A percentile compares a stretch with the other conserved stretches of the same genome.
phyloP scores from a whole-genome alignment of 2,888 invertebrate species.

The Drosophila prolongata region DNA sequence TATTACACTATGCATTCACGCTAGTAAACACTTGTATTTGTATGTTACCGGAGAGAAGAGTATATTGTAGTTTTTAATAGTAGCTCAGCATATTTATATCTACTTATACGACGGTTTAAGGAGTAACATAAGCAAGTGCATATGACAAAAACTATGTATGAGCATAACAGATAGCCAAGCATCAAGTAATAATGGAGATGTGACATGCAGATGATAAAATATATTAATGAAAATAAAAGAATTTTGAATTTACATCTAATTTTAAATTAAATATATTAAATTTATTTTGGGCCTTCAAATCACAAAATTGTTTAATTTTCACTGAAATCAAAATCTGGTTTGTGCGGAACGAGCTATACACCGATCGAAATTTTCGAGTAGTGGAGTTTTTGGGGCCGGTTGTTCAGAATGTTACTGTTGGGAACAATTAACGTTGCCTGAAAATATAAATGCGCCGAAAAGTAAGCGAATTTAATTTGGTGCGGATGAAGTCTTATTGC shows the following conservation, averaged over 20 bases:
- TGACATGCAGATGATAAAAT: constrained; percentile 48
- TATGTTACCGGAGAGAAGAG: constrained; percentile 42
- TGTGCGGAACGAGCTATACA: no score
- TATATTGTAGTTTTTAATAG: constrained; percentile 64
- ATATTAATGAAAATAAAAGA: constrained; percentile 66
- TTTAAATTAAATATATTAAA: neutral
- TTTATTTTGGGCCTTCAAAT: no score
- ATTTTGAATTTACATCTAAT: constrained; percentile 46
- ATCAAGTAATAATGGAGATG: constrained; percentile 13
- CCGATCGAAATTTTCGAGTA: no score
- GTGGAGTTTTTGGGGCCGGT: no score
- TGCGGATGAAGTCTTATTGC: no score
- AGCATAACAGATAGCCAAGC: constrained; percentile 23
- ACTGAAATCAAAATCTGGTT: no score
- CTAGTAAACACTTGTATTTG: constrained; percentile 21
- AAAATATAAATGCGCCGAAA: no score
- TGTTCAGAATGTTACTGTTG: no score
- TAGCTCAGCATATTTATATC: constrained; percentile 69
- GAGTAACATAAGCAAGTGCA: constrained; percentile 52
- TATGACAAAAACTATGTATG: constrained; percentile 37
- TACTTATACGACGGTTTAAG: constrained; percentile 61
- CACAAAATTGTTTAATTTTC: no score
- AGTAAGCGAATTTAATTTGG: no score
- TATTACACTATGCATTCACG: constrained; percentile 1
- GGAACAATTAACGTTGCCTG: no score